These are phyloP conservation scores for Willisornis vidua DNA, from an alignment of 2,113 vertebrate species.

Conservation along the genomic window DNA sequence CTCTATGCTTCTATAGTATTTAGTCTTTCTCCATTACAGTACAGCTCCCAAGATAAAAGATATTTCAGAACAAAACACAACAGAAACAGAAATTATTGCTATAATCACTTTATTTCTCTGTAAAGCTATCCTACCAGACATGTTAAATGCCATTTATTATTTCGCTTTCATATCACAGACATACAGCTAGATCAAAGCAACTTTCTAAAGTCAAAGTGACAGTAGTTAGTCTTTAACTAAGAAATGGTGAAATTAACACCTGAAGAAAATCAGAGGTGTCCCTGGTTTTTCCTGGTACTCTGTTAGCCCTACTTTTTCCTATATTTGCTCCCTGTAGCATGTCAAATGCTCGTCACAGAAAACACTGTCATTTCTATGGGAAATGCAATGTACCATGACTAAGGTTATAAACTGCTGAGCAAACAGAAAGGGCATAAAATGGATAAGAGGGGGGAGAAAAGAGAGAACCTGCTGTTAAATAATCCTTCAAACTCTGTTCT, in stretches of 20 bases:
- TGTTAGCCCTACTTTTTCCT: neutral
- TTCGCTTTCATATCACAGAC: neutral
- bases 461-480: conserved; percentile 18
- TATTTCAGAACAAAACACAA: neutral
- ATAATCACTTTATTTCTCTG: neutral
- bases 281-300: neutral
- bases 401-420: conserved; percentile 33
- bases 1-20: neutral
- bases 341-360: neutral
- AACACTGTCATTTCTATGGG: neutral
- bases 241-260: neutral
- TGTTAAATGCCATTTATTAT: neutral
- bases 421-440: conserved; percentile 29
- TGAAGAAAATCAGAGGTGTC: neutral
- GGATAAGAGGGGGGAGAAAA: neutral
- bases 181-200: neutral
- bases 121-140: neutral
- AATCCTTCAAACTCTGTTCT: neutral
- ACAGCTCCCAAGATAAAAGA: neutral
- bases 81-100: neutral
- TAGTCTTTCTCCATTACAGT: neutral
- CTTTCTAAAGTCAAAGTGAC: neutral
- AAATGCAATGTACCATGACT: neutral
- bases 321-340: neutral
- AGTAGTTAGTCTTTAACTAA: conserved; percentile 30